These are phyloP conservation scores for Scatophagus argus DNA, from an alignment of 2,113 vertebrate genomes.

Conservation along the genomic window DNA sequence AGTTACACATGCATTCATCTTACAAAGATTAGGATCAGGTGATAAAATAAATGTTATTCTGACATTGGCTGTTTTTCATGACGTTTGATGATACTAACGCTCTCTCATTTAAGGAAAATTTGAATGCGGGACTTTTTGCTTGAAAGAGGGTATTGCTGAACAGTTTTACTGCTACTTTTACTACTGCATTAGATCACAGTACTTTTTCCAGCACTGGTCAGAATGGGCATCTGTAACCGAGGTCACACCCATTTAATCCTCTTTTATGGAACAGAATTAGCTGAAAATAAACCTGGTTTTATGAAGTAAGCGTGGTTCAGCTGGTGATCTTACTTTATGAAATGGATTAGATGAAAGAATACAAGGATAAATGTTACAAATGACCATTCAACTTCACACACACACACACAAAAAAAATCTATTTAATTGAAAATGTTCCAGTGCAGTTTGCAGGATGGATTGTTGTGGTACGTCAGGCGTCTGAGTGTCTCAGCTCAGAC, in stretches of 20 bases:
- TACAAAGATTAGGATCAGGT: too few species aligned
- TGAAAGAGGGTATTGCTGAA: too few species aligned
- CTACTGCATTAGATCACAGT: too few species aligned
- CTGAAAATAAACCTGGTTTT: neutral
- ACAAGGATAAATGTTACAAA: neutral
- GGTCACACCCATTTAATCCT: neutral
- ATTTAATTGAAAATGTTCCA: constrained; percentile 57
- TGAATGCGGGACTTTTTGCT: too few species aligned
- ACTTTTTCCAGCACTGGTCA: too few species aligned
- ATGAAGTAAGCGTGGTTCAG: neutral
- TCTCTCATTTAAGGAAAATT: too few species aligned
- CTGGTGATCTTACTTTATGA: neutral
- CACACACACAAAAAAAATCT: constrained; percentile 18
- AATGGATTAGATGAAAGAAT: neutral
- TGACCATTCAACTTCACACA: neutral
- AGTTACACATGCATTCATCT: too few species aligned
- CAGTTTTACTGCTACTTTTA: too few species aligned
- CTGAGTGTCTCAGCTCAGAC: constrained; percentile 19
- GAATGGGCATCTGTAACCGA: too few species aligned
- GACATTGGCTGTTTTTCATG: too few species aligned
- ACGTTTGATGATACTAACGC: too few species aligned
- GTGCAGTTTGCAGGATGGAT: constrained; percentile 12
- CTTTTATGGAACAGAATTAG: neutral
- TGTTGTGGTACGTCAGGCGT: constrained; percentile 20
- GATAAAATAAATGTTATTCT: too few species aligned